Evolutionary conservation across 2,888 invertebrate species (phyloP).

Genomic region (Argyresthia albistria): DNA sequence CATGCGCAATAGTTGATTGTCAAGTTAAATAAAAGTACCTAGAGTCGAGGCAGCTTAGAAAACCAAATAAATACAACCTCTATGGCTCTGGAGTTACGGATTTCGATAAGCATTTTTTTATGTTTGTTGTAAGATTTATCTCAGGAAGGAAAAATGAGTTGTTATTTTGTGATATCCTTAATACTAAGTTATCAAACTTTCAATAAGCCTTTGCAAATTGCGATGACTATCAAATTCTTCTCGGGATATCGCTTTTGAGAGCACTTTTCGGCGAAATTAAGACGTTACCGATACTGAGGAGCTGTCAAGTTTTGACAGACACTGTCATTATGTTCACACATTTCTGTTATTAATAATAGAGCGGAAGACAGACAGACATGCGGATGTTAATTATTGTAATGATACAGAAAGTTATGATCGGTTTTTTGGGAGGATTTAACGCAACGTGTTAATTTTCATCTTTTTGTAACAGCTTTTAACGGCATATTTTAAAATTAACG

Average conservation of each 20-base stretch:
- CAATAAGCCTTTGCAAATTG: constrained; percentile 41
- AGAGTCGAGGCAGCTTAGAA: background rate
- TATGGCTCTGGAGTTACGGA: background rate
- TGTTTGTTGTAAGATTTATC: background rate
- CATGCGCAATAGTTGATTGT: constrained; percentile 20
- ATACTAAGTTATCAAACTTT: constrained; percentile 46
- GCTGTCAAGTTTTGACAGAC: constrained; percentile 40
- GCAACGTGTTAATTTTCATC: background rate
- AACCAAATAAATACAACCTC: background rate
- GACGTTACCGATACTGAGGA: constrained; percentile 33
- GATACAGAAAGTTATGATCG: background rate
- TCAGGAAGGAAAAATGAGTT: background rate
- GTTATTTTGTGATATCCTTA: constrained; percentile 34
- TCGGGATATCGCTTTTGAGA: constrained; percentile 25
- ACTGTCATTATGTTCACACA: constrained; percentile 57
- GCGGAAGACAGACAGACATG: constrained; percentile 16
- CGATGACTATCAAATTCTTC: constrained; percentile 28
- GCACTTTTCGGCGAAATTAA: constrained; percentile 32
- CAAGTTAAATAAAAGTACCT: constrained; percentile 1
- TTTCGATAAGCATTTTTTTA: background rate
- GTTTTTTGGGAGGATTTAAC: background rate
- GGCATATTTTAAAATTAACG: no score
- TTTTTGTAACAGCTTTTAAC: no score
- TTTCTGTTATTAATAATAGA: constrained; percentile 43
- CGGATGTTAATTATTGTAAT: constrained; percentile 7